phyloP scores from a whole-genome alignment of 1,140 invertebrate genomes.

The Pachyrhynchus sulphureomaculatus region DNA sequence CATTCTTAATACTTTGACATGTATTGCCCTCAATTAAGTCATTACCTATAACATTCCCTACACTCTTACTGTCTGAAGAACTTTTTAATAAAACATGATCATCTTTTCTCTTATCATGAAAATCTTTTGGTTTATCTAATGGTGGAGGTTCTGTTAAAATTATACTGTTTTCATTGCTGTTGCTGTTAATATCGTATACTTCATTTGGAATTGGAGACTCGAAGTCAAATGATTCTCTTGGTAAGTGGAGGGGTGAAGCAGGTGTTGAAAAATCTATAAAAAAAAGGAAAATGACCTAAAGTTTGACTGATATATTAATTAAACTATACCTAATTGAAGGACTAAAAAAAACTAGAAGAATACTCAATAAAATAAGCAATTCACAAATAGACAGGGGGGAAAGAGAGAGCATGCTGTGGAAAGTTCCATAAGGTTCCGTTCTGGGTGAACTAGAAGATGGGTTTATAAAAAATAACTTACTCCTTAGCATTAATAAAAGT shows the following conservation, averaged over 20 bases:
- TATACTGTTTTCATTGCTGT: constrained; percentile 30
- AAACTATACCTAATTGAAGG: background rate
- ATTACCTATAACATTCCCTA: constrained; percentile 8
- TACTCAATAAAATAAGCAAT: too few species aligned
- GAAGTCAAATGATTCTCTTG: constrained; percentile 35
- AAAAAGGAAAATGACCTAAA: too few species aligned
- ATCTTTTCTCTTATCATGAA: constrained; percentile 41
- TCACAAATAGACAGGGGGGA: too few species aligned
- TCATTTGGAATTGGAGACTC: constrained; percentile 1
- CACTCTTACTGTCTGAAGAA: constrained; percentile 8
- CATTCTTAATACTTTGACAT: too few species aligned
- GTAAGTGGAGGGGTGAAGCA: constrained; percentile 52
- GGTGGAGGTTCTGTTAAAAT: constrained; percentile 6
- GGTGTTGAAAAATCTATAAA: constrained; percentile 54
- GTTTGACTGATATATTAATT: background rate
- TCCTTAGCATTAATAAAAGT: too few species aligned
- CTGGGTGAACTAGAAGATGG: too few species aligned
- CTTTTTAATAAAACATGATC: background rate
- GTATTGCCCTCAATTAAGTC: too few species aligned
- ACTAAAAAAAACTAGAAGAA: too few species aligned
- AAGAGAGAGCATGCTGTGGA: too few species aligned
- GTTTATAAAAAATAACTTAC: too few species aligned
- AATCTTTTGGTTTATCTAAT: constrained; percentile 37
- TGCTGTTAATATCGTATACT: constrained; percentile 35
- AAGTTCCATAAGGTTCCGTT: too few species aligned